phyloP scores from a whole-genome alignment of 2,888 invertebrate genomes.

The Coelogynopora nodosa region DNA sequence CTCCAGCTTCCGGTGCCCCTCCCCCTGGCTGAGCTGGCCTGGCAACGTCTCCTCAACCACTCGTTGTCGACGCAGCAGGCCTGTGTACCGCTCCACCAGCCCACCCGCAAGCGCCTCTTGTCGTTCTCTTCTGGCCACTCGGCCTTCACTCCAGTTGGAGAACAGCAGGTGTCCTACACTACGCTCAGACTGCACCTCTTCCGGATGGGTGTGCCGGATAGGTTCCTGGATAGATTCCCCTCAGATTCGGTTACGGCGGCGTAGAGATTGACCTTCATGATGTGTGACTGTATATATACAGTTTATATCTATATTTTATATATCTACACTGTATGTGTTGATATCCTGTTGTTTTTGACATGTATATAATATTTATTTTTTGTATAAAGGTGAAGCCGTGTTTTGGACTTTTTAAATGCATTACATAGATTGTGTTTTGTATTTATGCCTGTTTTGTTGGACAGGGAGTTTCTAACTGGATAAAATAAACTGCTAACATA shows the following conservation, averaged over 20 bases:
- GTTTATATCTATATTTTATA: too few relatives aligned
- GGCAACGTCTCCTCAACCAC: neutral
- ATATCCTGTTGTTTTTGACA: too few relatives aligned
- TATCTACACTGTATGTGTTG: too few relatives aligned
- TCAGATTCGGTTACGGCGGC: neutral
- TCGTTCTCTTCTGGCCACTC: neutral
- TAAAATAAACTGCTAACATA: too few relatives aligned
- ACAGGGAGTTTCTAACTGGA: too few relatives aligned
- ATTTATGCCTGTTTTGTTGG: too few relatives aligned
- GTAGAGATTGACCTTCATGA: too few relatives aligned
- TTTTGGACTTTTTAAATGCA: too few relatives aligned
- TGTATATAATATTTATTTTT: too few relatives aligned
- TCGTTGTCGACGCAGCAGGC: neutral
- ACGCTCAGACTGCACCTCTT: neutral
- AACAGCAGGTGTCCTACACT: neutral
- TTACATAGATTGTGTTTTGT: too few relatives aligned
- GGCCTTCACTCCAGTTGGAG: neutral
- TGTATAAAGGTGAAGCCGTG: too few relatives aligned
- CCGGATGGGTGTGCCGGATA: neutral
- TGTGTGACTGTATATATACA: too few relatives aligned
- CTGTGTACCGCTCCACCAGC: neutral
- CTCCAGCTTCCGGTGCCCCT: neutral
- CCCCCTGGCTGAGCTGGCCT: neutral
- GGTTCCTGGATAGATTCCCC: neutral
- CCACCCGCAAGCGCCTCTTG: neutral